Base-by-base conservation (phyloP, 37 sponge, comb jelly and placozoan genomes). In the Trichoplax adhaerens region DNA sequence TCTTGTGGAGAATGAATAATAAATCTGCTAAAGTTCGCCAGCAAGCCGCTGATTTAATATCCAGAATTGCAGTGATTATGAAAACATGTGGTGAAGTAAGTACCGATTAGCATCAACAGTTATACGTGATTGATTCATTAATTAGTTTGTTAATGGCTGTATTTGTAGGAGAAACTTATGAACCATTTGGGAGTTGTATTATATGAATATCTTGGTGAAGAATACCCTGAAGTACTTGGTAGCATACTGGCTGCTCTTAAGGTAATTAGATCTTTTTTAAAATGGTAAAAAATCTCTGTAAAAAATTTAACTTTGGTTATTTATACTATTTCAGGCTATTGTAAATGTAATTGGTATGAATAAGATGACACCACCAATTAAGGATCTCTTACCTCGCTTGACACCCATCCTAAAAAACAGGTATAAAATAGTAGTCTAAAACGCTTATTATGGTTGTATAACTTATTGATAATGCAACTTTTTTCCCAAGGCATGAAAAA, bases 291-390 rank as follows among this genome's bases (percentile, higher is more conserved):
- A 1, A 1, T 2, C 8, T 4, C 4, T 70, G 57, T 70, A 29
- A 5, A 5, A 29, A 29, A 5, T 58, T 53, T 49, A 3, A 4
- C 12, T 10, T 53, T 3, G 50, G 4, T 6, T 48, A 60, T 74
- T 3, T 55, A 52, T 52, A 2, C n/a, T 62, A 51, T 12, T 70
- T 2, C 67, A 85, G 82, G 96, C 91, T 3, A 83, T 95, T 5
- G 97, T 95, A 5, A 95, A 95, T 76, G 97, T 95, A n/a, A 91
- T 95, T 52, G 97, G 97, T 48, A 95, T 95, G 97, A 84, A 87
- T 53, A 90, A 88, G 84, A 95, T 95, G 97, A 91, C 91, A n/a
- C 97, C 97, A 1, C 97, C 97, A 62, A 95, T 95, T 67, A 95
- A 95, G 66, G 97, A 95, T 68, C 83, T 95, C 5, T 78, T 95